These are phyloP conservation scores for Pachyramphus minor DNA, from an alignment of 2,113 vertebrate genomes.

Conservation along the genomic window DNA sequence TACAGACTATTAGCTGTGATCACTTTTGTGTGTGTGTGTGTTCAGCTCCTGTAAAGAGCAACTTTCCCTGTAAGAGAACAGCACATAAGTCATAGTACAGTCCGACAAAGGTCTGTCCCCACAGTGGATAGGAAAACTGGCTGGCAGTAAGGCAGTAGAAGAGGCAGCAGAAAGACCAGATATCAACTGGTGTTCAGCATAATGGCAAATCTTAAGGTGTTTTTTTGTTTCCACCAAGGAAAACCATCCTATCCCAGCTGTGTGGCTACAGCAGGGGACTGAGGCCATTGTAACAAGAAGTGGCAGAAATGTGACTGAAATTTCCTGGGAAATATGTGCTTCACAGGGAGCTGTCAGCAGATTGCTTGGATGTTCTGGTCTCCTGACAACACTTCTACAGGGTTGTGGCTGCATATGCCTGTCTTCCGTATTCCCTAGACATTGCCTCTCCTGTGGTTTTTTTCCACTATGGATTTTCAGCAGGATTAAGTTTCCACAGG, in stretches of 20 bases:
- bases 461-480: neutral
- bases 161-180: neutral
- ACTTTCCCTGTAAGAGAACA: neutral
- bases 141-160: neutral
- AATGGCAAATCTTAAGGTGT: neutral
- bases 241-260: rapidly evolving
- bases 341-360: neutral
- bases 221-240: neutral
- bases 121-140: neutral
- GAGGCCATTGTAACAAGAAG: neutral
- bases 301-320: neutral
- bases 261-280: neutral
- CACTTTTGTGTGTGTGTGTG: neutral
- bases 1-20: neutral
- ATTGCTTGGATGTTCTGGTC: neutral
- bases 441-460: neutral
- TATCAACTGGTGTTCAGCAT: neutral
- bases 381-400: neutral
- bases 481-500: neutral
- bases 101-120: neutral
- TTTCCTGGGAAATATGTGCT: neutral
- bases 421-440: neutral
- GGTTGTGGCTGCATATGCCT: neutral
- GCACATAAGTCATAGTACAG: rapidly evolving
- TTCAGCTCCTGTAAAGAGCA: neutral